These are phyloP conservation scores for Synanthedon formicaeformis DNA, from an alignment of 2,888 invertebrate genomes.

Conservation along the genomic window DNA sequence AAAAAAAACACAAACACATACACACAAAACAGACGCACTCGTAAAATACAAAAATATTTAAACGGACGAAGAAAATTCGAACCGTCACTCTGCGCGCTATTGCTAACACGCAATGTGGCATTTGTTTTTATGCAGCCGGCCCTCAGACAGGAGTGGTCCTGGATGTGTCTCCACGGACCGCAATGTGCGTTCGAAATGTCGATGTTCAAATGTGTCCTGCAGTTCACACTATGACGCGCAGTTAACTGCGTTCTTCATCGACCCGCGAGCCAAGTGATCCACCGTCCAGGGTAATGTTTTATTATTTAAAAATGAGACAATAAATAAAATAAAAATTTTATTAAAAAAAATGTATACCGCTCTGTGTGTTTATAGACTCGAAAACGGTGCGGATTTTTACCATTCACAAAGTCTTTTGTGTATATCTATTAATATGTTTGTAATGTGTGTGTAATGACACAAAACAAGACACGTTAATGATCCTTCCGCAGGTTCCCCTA, in stretches of 20 bases:
- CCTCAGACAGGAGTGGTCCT: background rate
- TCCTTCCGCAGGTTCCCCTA: too few relatives aligned
- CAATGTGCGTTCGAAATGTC: constrained; percentile 1
- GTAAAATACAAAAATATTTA: background rate
- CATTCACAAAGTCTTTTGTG: too few relatives aligned
- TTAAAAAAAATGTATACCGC: too few relatives aligned
- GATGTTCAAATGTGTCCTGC: background rate
- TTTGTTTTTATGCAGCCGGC: background rate
- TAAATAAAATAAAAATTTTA: too few relatives aligned
- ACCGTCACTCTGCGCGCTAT: background rate
- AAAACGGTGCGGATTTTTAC: too few relatives aligned
- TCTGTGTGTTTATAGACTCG: too few relatives aligned
- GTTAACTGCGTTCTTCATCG: background rate
- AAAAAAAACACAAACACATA: too few relatives aligned
- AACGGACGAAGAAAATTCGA: background rate
- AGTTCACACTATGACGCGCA: background rate
- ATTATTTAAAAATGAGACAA: too few relatives aligned
- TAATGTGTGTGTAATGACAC: too few relatives aligned
- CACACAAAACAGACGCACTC: too few relatives aligned
- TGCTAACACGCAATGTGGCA: background rate
- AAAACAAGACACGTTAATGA: too few relatives aligned
- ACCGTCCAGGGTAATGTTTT: background rate
- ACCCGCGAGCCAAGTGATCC: background rate
- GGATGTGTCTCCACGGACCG: background rate
- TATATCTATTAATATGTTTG: too few relatives aligned